phyloP scores from a whole-genome alignment of 2,113 vertebrate species.

The Ammodramus savannarum region DNA sequence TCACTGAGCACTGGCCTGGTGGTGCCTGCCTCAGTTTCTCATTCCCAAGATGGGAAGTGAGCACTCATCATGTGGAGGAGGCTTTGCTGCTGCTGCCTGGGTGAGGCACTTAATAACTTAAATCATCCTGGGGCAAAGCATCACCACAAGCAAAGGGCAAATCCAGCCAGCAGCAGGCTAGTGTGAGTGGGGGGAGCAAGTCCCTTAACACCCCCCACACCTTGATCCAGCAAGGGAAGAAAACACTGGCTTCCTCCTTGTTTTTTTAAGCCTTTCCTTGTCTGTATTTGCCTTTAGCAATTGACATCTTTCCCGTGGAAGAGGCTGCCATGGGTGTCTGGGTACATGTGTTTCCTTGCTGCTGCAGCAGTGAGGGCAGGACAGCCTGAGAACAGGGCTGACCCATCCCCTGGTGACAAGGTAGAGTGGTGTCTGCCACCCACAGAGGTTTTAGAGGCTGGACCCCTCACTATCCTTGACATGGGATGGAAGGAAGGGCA shows the following conservation, averaged over 20 bases:
- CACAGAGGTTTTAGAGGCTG: not conserved
- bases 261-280: not conserved
- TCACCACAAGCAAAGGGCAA: not conserved
- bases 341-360: not conserved
- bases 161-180: not conserved
- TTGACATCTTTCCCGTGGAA: not conserved
- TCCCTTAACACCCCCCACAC: not conserved
- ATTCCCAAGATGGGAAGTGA: not conserved
- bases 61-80: not conserved
- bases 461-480: not conserved
- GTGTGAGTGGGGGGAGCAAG: rapidly evolving
- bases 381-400: not conserved
- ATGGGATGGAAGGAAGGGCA: not conserved
- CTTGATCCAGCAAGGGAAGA: not conserved
- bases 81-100: not conserved
- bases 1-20: rapidly evolving
- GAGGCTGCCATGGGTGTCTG: not conserved
- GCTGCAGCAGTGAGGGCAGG: not conserved
- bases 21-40: not conserved
- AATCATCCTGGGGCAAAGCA: not conserved
- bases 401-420: not conserved
- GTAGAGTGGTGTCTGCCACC: not conserved
- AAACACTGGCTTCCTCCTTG: not conserved
- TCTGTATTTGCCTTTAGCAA: not conserved
- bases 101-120: not conserved